A percentile compares a stretch with the other conserved stretches of the same genome.
Conservation (phyloP, 2,113 vertebrate species). For the Lucifuga dentata region DNA sequence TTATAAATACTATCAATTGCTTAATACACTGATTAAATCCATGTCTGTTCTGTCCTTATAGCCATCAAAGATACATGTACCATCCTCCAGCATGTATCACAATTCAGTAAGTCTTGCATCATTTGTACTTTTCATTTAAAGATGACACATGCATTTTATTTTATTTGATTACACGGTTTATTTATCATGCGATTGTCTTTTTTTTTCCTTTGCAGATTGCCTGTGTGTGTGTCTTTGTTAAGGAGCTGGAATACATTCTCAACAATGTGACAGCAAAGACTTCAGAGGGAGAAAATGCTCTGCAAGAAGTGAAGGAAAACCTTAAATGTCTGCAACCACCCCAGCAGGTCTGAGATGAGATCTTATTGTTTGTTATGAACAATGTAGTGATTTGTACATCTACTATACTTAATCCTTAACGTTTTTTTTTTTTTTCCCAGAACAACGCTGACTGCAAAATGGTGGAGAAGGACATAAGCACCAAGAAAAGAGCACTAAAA, state of each 20-base stretch:
- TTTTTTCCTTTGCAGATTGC: neutral
- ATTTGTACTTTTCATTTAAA: neutral
- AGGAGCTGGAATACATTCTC: neutral
- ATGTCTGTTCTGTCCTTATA: conserved; percentile 23
- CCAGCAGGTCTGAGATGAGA: accelerated
- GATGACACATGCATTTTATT: neutral
- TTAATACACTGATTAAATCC: neutral
- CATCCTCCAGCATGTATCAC: accelerated
- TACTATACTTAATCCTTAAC: neutral
- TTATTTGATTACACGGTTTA: neutral
- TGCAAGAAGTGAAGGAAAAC: accelerated
- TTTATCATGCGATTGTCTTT: no score
- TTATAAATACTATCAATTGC: neutral
- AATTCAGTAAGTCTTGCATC: conserved; percentile 46
- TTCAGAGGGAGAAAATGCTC: accelerated
- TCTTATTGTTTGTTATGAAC: no score
- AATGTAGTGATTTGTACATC: no score
- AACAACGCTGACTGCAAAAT: accelerated
- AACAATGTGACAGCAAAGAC: neutral
- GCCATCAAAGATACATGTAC: accelerated
- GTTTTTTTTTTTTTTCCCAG: conserved; percentile 41
- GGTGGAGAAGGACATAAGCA: no score
- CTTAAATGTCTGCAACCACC: accelerated
- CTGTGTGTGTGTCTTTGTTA: conserved; percentile 17
- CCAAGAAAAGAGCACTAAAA: accelerated